Evolutionary conservation across 92 coral and sea anemone genomes (phyloP).

Genomic region (Siderastrea radians): DNA sequence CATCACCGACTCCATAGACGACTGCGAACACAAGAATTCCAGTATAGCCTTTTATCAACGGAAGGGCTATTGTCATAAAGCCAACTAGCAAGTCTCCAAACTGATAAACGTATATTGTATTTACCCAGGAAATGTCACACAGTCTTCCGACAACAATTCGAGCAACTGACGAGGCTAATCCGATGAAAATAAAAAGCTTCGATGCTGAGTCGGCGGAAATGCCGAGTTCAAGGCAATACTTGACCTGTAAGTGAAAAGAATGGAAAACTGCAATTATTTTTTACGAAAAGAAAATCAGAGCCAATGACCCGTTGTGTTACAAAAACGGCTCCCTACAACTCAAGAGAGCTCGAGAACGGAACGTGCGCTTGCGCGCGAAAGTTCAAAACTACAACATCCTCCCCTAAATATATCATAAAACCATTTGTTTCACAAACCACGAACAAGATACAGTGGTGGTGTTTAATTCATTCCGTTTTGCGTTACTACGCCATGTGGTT

Average conservation of each 20-base stretch:
- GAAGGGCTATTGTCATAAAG: background rate
- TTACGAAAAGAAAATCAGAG: background rate
- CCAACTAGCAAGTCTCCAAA: constrained; percentile 39
- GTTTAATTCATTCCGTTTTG: no score
- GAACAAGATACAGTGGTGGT: no score
- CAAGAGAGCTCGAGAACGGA: no score
- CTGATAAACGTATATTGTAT: constrained; percentile 22
- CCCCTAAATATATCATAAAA: no score
- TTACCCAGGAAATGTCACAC: constrained; percentile 60
- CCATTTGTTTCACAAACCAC: no score
- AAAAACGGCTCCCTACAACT: no score
- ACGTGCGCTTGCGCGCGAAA: no score
- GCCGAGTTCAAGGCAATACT: constrained; percentile 70
- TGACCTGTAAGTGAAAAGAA: constrained; percentile 42
- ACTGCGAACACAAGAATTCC: constrained; percentile 47
- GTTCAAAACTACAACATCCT: no score
- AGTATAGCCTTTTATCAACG: constrained; percentile 19
- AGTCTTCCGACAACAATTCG: constrained; percentile 61
- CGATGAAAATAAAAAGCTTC: constrained; percentile 12
- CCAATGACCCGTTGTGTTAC: no score
- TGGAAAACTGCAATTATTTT: background rate
- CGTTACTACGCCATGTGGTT: no score
- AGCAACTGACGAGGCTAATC: constrained; percentile 36
- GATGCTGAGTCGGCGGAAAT: constrained; percentile 68
- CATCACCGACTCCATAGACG: constrained; percentile 61